Conservation (phyloP, 2,797 vertebrate genomes). For the Linurgus olivaceus region DNA sequence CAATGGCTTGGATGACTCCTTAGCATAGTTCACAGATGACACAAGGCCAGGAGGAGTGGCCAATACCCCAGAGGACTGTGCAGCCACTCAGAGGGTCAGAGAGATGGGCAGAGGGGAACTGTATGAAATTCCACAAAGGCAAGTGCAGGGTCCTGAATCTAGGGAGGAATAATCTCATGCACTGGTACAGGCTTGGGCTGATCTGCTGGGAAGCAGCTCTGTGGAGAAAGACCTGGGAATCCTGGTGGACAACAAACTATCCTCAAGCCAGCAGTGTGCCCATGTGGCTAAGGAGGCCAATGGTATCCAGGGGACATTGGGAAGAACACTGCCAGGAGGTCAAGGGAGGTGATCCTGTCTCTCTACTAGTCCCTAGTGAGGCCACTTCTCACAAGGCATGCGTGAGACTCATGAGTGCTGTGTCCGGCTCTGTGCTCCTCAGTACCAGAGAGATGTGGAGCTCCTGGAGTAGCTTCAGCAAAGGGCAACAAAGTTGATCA, state of each 20-base stretch:
- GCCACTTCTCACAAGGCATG: background rate
- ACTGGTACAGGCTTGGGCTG: background rate
- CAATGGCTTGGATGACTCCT: background rate
- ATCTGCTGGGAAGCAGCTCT: background rate
- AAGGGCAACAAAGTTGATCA: background rate
- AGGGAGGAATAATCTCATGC: background rate
- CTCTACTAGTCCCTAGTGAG: background rate
- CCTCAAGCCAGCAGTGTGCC: background rate
- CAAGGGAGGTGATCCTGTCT: background rate
- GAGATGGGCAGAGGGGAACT: background rate
- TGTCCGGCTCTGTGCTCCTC: background rate
- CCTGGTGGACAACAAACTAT: background rate
- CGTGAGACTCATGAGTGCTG: rapidly evolving
- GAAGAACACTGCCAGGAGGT: background rate
- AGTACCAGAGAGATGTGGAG: background rate
- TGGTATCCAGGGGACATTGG: background rate
- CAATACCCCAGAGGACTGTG: rapidly evolving
- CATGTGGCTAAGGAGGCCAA: background rate
- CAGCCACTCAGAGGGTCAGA: background rate
- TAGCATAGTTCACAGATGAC: background rate
- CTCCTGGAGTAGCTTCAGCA: background rate
- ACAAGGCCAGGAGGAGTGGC: background rate
- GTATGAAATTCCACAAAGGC: background rate
- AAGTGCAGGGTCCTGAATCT: background rate
- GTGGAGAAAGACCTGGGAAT: background rate